A percentile compares a stretch with the other conserved stretches of the same genome.
Evolutionary conservation across 2,888 invertebrate genomes (phyloP).

Genomic region (Metalampra italica): DNA sequence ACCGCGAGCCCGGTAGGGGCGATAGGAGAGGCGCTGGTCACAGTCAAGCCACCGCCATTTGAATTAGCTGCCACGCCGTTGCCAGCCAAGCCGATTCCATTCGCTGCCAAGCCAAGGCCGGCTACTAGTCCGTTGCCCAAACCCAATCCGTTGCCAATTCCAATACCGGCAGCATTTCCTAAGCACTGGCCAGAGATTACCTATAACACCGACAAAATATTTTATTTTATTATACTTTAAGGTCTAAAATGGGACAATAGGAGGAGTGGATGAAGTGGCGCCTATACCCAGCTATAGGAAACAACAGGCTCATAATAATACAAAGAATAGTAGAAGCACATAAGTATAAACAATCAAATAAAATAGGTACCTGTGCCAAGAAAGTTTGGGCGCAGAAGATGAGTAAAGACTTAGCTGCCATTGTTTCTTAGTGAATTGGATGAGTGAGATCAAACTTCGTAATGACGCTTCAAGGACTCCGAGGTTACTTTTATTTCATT

Average conservation of each 20-base stretch:
- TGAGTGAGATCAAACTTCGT: no score
- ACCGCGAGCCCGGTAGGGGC: conserved; percentile 25
- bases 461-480: no score
- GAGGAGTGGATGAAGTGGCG: neutral
- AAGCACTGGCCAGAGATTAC: neutral
- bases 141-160: neutral
- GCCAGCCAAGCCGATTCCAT: neutral
- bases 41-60: conserved; percentile 9
- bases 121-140: neutral
- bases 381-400: neutral
- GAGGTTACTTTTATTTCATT: no score
- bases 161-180: neutral
- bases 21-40: conserved; percentile 18
- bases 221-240: no score
- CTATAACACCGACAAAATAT: neutral
- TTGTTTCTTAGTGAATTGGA: neutral
- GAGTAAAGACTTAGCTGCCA: neutral
- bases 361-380: neutral
- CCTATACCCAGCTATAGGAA: neutral
- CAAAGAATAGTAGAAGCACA: no score
- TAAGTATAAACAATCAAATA: neutral
- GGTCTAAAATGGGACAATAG: no score
- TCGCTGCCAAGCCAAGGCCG: neutral
- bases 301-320: no score
- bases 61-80: neutral